Evolutionary conservation across 2,113 vertebrate genomes (phyloP).

Genomic region (Ranitomeya imitator): DNA sequence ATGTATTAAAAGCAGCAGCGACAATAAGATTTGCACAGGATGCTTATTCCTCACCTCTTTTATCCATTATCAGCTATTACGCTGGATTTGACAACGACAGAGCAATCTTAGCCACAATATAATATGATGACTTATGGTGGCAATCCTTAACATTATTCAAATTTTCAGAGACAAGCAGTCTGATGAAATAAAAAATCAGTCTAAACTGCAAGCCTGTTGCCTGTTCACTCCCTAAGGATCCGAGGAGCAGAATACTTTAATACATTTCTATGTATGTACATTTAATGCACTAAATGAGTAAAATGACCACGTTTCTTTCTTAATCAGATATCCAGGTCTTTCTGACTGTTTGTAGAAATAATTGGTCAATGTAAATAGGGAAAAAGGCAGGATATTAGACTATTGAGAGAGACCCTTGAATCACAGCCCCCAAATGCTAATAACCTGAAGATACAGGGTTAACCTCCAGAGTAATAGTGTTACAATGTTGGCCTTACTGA

Average conservation of each 20-base stretch:
- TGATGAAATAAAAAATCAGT: slow-evolving; percentile 9
- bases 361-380: not conserved
- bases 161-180: slow-evolving; percentile 12
- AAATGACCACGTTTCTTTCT: no score
- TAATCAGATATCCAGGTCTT: not conserved
- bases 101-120: slow-evolving; percentile 5
- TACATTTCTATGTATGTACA: not conserved
- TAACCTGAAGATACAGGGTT: no score
- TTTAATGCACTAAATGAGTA: not conserved
- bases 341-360: not conserved
- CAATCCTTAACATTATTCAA: slow-evolving; percentile 37
- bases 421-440: not conserved
- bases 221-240: not conserved
- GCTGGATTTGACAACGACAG: slow-evolving; percentile 23
- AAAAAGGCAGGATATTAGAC: not conserved
- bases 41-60: not conserved
- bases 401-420: not conserved
- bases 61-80: slow-evolving; percentile 36
- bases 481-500: no score
- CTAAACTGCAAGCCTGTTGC: not conserved
- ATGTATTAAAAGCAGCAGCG: slow-evolving; percentile 37
- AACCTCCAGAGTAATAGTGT: no score
- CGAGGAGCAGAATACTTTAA: not conserved
- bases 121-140: slow-evolving; percentile 32
- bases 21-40: slow-evolving; percentile 18